Evolutionary conservation across 2,888 invertebrate genomes (phyloP).

Genomic region (Cacoxenus indagator): DNA sequence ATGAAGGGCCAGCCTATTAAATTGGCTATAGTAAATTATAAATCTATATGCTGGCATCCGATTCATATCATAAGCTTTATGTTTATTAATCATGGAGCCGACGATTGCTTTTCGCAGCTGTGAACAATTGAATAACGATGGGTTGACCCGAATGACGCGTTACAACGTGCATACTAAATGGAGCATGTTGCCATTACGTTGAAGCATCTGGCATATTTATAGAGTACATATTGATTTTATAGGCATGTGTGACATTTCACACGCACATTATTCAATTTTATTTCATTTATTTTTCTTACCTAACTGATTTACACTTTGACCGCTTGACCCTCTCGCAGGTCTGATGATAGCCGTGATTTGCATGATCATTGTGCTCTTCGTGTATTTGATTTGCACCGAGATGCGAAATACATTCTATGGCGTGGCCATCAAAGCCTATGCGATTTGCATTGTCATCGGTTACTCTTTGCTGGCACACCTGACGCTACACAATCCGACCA

Average conservation of each 20-base stretch:
- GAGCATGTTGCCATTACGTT: too few relatives aligned
- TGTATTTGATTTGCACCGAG: constrained; percentile 58
- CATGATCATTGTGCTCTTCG: constrained; percentile 57
- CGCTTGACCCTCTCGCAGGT: constrained; percentile 39
- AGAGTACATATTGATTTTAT: constrained; percentile 4
- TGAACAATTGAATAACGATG: too few relatives aligned
- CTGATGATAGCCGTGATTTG: constrained; percentile 62
- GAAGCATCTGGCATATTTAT: background rate
- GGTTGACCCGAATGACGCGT: too few relatives aligned
- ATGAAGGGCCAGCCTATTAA: too few relatives aligned
- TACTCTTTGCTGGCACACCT: constrained; percentile 60
- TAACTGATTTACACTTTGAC: background rate
- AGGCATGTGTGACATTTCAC: background rate
- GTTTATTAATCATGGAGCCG: too few relatives aligned
- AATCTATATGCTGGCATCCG: too few relatives aligned
- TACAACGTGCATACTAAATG: too few relatives aligned
- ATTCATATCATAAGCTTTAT: too few relatives aligned
- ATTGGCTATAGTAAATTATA: too few relatives aligned
- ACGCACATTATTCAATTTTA: background rate
- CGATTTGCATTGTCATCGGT: constrained; percentile 58
- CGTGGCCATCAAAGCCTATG: constrained; percentile 60
- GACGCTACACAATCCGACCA: constrained; percentile 57
- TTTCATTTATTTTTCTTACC: background rate
- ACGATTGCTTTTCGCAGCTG: too few relatives aligned
- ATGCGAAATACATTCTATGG: constrained; percentile 65